phyloP scores from a whole-genome alignment of 2,888 invertebrate genomes.

The Ceramica pisi region DNA sequence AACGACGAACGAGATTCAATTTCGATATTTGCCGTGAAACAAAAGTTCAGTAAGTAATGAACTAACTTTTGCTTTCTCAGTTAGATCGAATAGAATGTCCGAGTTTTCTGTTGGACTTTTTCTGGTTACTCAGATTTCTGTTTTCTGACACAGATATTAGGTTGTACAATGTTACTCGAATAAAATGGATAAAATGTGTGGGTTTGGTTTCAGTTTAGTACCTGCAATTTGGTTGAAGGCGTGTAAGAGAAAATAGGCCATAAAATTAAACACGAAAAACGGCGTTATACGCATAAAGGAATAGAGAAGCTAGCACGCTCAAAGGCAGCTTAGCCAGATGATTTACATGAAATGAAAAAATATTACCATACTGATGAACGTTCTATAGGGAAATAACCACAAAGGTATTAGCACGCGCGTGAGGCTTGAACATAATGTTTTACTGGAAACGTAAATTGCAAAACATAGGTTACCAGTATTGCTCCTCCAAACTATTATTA shows the following conservation, averaged over 20 bases:
- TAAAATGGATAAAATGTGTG: neutral
- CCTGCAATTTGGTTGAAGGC: neutral
- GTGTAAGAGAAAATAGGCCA: neutral
- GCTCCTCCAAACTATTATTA: neutral
- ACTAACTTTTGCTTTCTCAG: slow-evolving; percentile 42
- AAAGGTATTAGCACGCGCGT: slow-evolving; percentile 32
- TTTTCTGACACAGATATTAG: neutral
- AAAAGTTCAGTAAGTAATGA: slow-evolving; percentile 55
- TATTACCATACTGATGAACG: slow-evolving; percentile 63
- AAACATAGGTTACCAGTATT: slow-evolving; percentile 3
- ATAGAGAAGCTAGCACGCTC: neutral
- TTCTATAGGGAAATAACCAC: slow-evolving; percentile 52
- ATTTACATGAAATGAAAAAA: slow-evolving; percentile 60
- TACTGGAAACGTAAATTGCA: slow-evolving; percentile 32
- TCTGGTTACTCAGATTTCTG: slow-evolving; percentile 2
- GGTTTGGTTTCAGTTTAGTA: neutral
- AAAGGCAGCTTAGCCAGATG: slow-evolving; percentile 18
- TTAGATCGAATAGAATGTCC: slow-evolving; percentile 19
- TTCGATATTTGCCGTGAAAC: slow-evolving; percentile 47
- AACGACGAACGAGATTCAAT: slow-evolving; percentile 39
- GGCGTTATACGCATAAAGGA: neutral
- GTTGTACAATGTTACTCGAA: neutral
- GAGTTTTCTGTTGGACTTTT: slow-evolving; percentile 11
- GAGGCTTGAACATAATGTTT: slow-evolving; percentile 39
- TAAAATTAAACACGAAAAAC: slow-evolving; percentile 18